These are phyloP conservation scores for Archips crataeganus DNA, from an alignment of 2,888 invertebrate genomes.

Conservation along the genomic window DNA sequence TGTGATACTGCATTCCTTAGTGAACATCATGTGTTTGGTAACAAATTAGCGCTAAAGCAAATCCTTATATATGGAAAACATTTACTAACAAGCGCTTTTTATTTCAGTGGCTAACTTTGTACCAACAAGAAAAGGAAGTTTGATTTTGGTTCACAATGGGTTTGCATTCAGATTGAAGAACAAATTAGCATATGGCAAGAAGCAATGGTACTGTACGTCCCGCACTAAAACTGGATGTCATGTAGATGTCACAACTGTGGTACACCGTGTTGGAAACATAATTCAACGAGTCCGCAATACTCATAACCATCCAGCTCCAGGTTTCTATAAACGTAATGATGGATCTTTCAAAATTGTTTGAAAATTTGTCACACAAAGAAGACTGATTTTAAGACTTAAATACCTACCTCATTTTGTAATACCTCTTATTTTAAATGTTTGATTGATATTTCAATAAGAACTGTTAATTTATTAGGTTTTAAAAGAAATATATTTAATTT, in stretches of 20 bases:
- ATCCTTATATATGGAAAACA: background rate
- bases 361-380: slow-evolving; percentile 41
- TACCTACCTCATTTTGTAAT: slow-evolving; percentile 49
- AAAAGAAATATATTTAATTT: background rate
- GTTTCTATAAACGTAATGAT: slow-evolving; percentile 71
- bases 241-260: slow-evolving; percentile 72
- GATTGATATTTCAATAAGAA: background rate
- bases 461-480: background rate
- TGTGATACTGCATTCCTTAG: background rate
- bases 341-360: slow-evolving; percentile 76
- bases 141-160: slow-evolving; percentile 72
- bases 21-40: background rate
- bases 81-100: slow-evolving; percentile 34
- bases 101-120: slow-evolving; percentile 78
- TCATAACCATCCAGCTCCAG: slow-evolving; percentile 75
- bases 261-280: slow-evolving; percentile 61
- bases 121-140: slow-evolving; percentile 75
- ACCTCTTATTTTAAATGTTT: slow-evolving; percentile 23
- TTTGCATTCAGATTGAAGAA: slow-evolving; percentile 77
- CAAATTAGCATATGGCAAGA: slow-evolving; percentile 77
- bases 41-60: background rate
- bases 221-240: slow-evolving; percentile 74
- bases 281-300: slow-evolving; percentile 70
- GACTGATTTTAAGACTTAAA: slow-evolving; percentile 53
- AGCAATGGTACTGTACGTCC: slow-evolving; percentile 79